These are phyloP conservation scores for Dendroctonus valens DNA, from an alignment of 1,140 invertebrate species.

Conservation along the genomic window DNA sequence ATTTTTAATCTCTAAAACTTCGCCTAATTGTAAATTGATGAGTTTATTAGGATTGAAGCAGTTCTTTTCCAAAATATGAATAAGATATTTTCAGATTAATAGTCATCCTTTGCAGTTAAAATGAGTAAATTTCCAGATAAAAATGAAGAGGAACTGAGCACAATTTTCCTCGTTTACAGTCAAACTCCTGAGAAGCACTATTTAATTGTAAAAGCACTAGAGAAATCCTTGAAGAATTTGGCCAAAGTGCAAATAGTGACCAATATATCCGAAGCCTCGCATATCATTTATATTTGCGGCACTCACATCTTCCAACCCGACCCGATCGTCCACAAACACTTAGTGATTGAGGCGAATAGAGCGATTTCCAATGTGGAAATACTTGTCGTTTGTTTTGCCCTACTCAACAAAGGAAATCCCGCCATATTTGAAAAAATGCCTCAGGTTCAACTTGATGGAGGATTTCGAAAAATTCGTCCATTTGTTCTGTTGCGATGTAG, in stretches of 20 bases:
- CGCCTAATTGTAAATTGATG: no score
- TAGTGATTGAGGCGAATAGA: constrained; percentile 32
- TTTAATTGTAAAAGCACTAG: constrained; percentile 28
- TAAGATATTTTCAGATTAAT: no score
- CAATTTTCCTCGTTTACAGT: constrained; percentile 32
- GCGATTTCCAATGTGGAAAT: constrained; percentile 21
- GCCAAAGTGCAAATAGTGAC: constrained; percentile 25
- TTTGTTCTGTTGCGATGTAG: constrained; percentile 24
- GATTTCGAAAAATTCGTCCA: constrained; percentile 35
- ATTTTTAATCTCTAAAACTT: no score
- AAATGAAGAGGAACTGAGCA: constrained; percentile 13
- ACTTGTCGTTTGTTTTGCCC: constrained; percentile 26
- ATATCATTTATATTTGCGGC: constrained; percentile 38
- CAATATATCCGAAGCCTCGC: constrained; percentile 27
- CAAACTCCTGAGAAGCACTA: constrained; percentile 39
- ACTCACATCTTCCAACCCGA: constrained; percentile 29
- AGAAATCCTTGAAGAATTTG: constrained; percentile 26
- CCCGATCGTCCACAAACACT: constrained; percentile 25
- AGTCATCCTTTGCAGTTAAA: no score
- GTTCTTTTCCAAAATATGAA: no score
- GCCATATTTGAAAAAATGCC: constrained; percentile 23
- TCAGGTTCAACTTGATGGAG: constrained; percentile 35
- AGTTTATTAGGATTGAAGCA: no score
- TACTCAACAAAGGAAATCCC: constrained; percentile 37
- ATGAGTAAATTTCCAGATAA: constrained; percentile 16